Evolutionary conservation across 2,113 vertebrate species (phyloP), one percentile per base, ranked within the genome.

Genomic region (Dunckerocampus dactyliophorus): DNA sequence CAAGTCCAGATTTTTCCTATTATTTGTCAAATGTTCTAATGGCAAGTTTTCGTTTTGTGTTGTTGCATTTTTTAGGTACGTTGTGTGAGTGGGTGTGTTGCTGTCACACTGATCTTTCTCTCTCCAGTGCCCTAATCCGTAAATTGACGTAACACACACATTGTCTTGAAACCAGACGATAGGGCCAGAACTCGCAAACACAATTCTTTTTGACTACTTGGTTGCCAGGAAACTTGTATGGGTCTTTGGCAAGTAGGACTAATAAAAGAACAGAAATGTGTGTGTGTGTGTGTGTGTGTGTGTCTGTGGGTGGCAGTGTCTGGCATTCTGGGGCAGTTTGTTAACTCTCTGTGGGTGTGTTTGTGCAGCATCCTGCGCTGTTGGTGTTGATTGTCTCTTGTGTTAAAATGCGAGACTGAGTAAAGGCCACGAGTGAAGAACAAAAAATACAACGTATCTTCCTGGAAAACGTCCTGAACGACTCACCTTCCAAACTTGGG

Each of bases 171-270:
- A 69, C 31, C 62, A 67, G 34, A 64, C 71, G 50, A 66, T 64
- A 65, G 46, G 34, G 65, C 56, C 47, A 67, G 75, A 65, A 77
- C 79, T 62, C 71, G 65, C 77, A 85, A 85, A 87, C 77, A 78
- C 76, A 76, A 78, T 69, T 76, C 65, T 80, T 82, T 87, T 83
- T 83, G 72, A 67, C 59, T 59, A 63, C 62, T 66, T 69, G 72
- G 89, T 91, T 92, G 89, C 90, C 80, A 76, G 87, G 89, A 88
- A 82, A 91, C 89, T 82, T 86, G 74, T 68, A 69, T 0, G 60
- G 76, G 74, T 78, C 83, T 87, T 90, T 83, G 75, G 83, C 75
- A 78, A 82, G 82, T 69, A 72, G 57, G 67, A 63, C 68, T 82
- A 80, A 82, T 85, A 87, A 88, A 86, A 84, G 66, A 62, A 80